Base-by-base conservation (phyloP, 2,113 vertebrate species). In the Gambusia holbrooki region DNA sequence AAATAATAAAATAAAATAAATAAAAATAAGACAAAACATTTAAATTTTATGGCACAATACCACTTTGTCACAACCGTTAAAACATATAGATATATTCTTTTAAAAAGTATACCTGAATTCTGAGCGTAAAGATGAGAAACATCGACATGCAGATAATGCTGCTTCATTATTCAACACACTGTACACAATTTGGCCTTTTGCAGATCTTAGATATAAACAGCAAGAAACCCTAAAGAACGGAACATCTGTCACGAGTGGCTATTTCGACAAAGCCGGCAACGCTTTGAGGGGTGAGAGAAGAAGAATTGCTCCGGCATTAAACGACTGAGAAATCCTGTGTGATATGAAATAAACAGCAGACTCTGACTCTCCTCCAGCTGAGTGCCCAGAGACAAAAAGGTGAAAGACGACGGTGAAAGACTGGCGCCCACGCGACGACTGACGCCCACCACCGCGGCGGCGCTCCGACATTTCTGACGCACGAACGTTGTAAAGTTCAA, bases 211-310 rank as follows among this genome's bases (percentile, higher is more conserved):
- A 85, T 87, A 90, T 77, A 81, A 90, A 92, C 78, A 69, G 74
- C 90, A 93, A 84, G 83, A 79, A 88, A 91, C 86, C 82, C 74
- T 71, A 87, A 83, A 84, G 85, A 88, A 91, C 86, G 85, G 72
- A 88, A 92, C 90, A 66, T 87, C 70, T 25, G 76, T 84, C 86
- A 92, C 90, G 72, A 90, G 88, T 85, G 81, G 60, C 72, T 63
- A 65, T 64, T 73, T 82, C 80, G 87, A 37, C 81, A 77, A 66
- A 66, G 78, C 60, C 51, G 69, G 69, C 65, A 79, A 63, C 79
- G 61, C 42, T 66, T 83, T 62, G 48, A 12, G 13, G 35, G 9
- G 2, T 10, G 33, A 2, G 5, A 54, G 25, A 25, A 83, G 86
- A 76, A 74, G 66, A 42, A 28, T 77, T 15, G 15, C 68, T 32